These are phyloP conservation scores for Medauroidea extradentata DNA, from an alignment of 1,140 invertebrate species.

Conservation along the genomic window DNA sequence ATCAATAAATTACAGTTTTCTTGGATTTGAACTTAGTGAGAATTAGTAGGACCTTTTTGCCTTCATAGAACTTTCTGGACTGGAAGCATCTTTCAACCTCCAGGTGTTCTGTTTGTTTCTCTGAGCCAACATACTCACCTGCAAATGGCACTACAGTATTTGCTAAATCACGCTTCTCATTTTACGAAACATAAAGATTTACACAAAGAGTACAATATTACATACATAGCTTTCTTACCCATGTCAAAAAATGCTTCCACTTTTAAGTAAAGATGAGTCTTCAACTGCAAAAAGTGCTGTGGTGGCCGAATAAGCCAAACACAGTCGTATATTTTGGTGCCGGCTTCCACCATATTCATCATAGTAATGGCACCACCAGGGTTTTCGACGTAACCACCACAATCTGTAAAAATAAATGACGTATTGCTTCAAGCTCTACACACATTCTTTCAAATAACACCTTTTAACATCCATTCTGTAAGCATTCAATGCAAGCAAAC, in stretches of 20 bases:
- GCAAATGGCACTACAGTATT: too few relatives aligned
- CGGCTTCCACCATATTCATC: constrained; percentile 63
- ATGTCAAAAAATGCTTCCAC: constrained; percentile 60
- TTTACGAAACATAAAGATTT: too few relatives aligned
- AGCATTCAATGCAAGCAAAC: not conserved
- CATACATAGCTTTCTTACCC: constrained; percentile 55
- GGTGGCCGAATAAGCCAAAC: constrained; percentile 68
- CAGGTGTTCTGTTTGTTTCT: too few relatives aligned
- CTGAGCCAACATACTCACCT: too few relatives aligned
- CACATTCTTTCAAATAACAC: not conserved
- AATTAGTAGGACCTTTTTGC: too few relatives aligned
- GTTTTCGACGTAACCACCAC: constrained; percentile 68
- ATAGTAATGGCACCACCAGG: constrained; percentile 70
- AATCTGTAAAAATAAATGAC: constrained; percentile 46
- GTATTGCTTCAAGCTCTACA: too few relatives aligned
- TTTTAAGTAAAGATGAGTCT: constrained; percentile 65
- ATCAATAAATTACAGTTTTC: too few relatives aligned
- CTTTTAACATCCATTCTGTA: not conserved
- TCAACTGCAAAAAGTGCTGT: constrained; percentile 58
- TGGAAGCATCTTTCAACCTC: too few relatives aligned
- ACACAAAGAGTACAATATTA: too few relatives aligned
- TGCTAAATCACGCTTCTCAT: too few relatives aligned
- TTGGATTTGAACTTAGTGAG: too few relatives aligned
- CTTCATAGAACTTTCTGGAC: too few relatives aligned
- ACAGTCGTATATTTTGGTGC: constrained; percentile 60